Evolutionary conservation across 1,140 invertebrate species (phyloP), one percentile per base, ranked within the genome.

Genomic region (Bradysia coprophila): DNA sequence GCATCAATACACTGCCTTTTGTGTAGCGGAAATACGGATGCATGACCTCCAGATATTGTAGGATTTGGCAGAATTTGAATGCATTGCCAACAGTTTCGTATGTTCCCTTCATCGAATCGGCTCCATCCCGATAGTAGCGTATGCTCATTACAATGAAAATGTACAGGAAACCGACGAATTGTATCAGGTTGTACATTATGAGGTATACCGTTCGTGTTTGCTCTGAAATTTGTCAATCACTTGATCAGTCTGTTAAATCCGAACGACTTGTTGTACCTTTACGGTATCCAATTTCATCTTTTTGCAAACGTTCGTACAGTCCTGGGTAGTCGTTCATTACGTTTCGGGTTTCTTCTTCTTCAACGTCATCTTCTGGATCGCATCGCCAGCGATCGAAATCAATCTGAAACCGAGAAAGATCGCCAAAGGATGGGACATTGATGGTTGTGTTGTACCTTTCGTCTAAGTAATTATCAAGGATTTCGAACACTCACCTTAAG

Each of bases 21-120:
- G 88, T 89, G 49, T 91, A 88, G 2, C 86, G 84, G 52, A 93
- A 78, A 4, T 93, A 46, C 3, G 89, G 81, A 69, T 94, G 86
- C 63, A 94, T 67, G 0, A 94, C 75, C 67, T 96, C 91, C 44
- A 95, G 52, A 50, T 83, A 76, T 58, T 88, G 83, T 48, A 90
- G 61, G 3, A 86, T 51, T 50, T 92, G 86, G 38, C 83, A 67
- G 50, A 89, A 81, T 57, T 85, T 85, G 53, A 94, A 69, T 4
- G 81, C 76, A 18, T 69, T 66, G 1, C 88, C 86, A 9, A 92
- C 78, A 41, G 74, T 64, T 42, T 73, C 71, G 52, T 86, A 93
- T 0, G 81, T 78, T 38, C 69, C 72, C 20, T 65, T 61, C 46
- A 88, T 78, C 6, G 78, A 84, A 36, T 72, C 80, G 66, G 61